Percentiles rank a stretch among this genome's conserved stretches.
Evolutionary conservation across 1,140 invertebrate species (phyloP).

Genomic region (Temnothorax nylanderi): DNA sequence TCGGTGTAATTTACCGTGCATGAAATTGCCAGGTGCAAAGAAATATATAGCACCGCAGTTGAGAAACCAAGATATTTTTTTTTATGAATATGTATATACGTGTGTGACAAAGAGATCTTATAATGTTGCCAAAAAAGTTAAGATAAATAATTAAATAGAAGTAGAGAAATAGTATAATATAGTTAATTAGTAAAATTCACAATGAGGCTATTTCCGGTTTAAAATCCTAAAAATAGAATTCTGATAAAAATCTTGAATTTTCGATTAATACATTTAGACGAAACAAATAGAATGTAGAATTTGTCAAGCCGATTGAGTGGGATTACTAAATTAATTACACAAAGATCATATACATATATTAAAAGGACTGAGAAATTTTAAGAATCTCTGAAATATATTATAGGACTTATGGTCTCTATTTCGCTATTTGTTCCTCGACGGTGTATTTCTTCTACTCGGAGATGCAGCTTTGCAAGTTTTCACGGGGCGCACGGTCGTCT

Average conservation of each 20-base stretch:
- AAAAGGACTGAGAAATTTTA: neutral
- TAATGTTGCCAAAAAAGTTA: neutral
- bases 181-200: no score
- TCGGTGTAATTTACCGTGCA: neutral
- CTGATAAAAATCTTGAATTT: neutral
- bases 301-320: neutral
- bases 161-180: no score
- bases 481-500: constrained; percentile 50
- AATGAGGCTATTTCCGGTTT: neutral
- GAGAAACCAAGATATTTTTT: neutral
- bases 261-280: no score
- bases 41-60: neutral
- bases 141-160: no score
- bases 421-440: neutral
- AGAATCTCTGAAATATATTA: neutral
- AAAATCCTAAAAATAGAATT: neutral
- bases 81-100: neutral
- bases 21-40: neutral
- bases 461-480: constrained; percentile 49
- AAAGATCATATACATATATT: neutral
- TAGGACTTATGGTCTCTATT: neutral
- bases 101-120: neutral
- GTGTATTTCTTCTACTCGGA: neutral
- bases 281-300: no score
- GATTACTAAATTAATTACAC: neutral